Base-by-base conservation (phyloP, 1,140 invertebrate genomes). In the Phocides pigmalion region DNA sequence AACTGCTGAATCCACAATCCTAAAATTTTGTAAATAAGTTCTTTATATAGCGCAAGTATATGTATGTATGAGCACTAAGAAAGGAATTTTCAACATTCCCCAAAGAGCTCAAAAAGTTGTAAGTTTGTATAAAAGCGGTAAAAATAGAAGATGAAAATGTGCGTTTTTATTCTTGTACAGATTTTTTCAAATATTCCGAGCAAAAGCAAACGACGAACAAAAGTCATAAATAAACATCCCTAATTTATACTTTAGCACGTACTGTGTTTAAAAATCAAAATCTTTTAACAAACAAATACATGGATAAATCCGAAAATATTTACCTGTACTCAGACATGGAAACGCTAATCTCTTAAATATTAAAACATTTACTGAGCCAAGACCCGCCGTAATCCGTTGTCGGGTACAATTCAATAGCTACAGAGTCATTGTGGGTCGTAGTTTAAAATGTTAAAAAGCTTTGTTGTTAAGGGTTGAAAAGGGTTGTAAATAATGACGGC, bases 401-500 rank as follows among this genome's bases (percentile, higher is more conserved):
- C 65, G 64, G 66, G 81, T 79, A 86, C 5, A 85, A 79, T 62
- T 76, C 77, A 76, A 88, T 88, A 69, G 78, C 12, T 19, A 51
- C 77, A 74, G 76, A 79, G 72, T 76, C 68, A 84, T 88, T 88
- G 81, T 86, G 72, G 72, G 71, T 59, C 66, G 76, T 19, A 71
- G 79, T 82, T 90, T 89, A 84, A 83, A 87, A 89, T 90, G 88
- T 87, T 90, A 87, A 87, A 87, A 87, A 81, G 79, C 72, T 82
- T 87, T 89, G 87, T 89, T 82, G 83, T 84, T 71, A 81, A 87
- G 84, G 86, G 84, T 74, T 82, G 73, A 64, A 79, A 87, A 85
- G 87, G 87, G 87, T 87, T 89, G 81, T 89, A 90, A 90, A 90
- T 87, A 90, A 90, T 90, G 87, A 90, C 82, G 78, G 54, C 76